These are phyloP conservation scores for Alethe diademata DNA, from an alignment of 2,113 vertebrate species.

Conservation along the genomic window DNA sequence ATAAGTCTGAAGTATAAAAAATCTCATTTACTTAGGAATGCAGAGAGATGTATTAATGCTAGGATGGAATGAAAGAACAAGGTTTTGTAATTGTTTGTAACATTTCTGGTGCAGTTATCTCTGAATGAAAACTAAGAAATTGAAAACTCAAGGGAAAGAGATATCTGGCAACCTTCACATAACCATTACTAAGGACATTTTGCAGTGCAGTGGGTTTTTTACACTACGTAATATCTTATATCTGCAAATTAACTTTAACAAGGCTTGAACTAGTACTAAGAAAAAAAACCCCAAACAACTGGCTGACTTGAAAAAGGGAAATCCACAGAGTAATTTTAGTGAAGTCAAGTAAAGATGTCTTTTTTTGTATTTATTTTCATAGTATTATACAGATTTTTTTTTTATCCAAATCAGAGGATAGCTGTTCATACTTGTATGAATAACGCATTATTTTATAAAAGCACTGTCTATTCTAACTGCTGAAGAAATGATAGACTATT, in stretches of 20 bases:
- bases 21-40: background rate
- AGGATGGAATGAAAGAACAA: background rate
- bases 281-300: background rate
- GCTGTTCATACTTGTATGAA: background rate
- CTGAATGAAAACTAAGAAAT: background rate
- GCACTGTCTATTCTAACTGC: background rate
- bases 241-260: background rate
- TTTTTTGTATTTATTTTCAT: background rate
- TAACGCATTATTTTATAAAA: background rate
- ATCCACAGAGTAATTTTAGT: background rate
- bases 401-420: background rate
- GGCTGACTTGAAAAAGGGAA: background rate
- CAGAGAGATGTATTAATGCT: background rate
- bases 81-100: background rate
- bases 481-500: background rate
- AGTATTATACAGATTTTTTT: background rate
- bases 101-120: background rate
- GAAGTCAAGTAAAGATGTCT: background rate
- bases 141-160: background rate
- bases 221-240: background rate
- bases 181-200: background rate
- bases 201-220: background rate
- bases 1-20: background rate
- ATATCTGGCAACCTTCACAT: background rate
- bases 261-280: background rate